Evolutionary conservation across 2,113 vertebrate genomes (phyloP), one percentile per base, ranked within the genome.

Genomic region (Ophiodon elongatus): DNA sequence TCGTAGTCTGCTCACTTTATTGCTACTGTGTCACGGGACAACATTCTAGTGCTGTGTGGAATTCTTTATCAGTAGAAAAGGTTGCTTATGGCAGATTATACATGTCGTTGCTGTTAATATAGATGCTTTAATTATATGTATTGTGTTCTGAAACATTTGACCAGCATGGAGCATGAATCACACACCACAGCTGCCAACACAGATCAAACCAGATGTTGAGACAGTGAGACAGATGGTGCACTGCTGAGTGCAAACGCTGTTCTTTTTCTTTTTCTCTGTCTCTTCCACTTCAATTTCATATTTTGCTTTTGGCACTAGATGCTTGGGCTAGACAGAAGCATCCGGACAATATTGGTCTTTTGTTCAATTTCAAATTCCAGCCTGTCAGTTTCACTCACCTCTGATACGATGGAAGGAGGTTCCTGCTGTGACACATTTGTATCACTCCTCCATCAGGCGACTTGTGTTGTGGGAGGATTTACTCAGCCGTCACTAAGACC

Each of bases 231-330:
- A 33, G 83, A 76, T 56, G 66, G 66, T 35, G 62, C 56, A 10
- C 19, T 13, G 47, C 59, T 56, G 39, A 56, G 4, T 74, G 43
- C 33, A 74, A 73, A 81, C 50, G 57, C 39, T 3, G 27, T 29
- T 50, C 9, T 69, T 64, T 39, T 79, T 86, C 54, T 66, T 62
- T 71, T 72, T 54, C 39, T 75, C 70, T 75, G 63, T 70, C 74
- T 50, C 67, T 73, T 80, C 21, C 29, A 73, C 33, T 71, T 83
- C 10, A 10, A 1, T 68, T 67, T 82, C 25, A 57, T 0, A 21
- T 57, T 73, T 25, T 41, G 76, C 76, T 70, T 74, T 33, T 25
- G 77, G 70, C 73, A 6, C n/a, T 43, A 27, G 10, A 80, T 66
- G 14, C 23, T 39, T 0, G 4, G 39, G 33, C 29, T 27, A 14